Evolutionary conservation across 2,113 vertebrate genomes (phyloP).

Genomic region (Mus pahari): DNA sequence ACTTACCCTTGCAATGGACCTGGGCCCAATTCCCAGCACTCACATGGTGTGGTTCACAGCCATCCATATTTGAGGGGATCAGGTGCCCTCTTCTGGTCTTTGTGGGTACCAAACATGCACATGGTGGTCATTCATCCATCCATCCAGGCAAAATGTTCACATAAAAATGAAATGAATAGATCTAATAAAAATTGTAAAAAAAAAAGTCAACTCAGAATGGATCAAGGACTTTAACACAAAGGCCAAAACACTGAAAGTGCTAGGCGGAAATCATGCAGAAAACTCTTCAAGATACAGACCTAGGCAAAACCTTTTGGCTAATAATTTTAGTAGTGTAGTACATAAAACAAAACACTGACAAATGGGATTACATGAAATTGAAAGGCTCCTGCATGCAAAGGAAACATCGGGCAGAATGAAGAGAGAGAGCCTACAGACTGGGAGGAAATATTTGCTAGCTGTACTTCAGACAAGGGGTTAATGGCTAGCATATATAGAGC

Average conservation of each 20-base stretch:
- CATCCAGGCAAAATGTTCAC: not conserved
- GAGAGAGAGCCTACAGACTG: not conserved
- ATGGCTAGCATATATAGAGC: not conserved
- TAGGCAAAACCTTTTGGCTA: not conserved
- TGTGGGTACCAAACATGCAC: not conserved
- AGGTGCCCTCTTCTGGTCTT: not conserved
- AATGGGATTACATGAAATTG: not conserved
- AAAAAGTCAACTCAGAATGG: not conserved
- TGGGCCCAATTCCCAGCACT: not conserved
- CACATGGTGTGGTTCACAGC: not conserved
- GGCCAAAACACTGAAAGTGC: not conserved
- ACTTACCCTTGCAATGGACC: not conserved
- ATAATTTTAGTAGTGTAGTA: not conserved
- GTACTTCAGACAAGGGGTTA: not conserved
- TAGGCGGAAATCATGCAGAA: not conserved
- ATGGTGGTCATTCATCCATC: not conserved
- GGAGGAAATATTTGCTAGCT: not conserved
- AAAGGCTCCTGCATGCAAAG: not conserved
- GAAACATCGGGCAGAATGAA: not conserved
- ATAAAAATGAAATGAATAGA: not conserved
- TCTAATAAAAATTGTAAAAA: not conserved
- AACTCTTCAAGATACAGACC: not conserved
- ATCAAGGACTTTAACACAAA: not conserved
- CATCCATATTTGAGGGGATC: not conserved
- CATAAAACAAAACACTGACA: not conserved